A percentile compares a stretch with the other conserved stretches of the same genome.
Conservation (phyloP, 2,113 vertebrate genomes). For the Tretioscincus oriximinensis region DNA sequence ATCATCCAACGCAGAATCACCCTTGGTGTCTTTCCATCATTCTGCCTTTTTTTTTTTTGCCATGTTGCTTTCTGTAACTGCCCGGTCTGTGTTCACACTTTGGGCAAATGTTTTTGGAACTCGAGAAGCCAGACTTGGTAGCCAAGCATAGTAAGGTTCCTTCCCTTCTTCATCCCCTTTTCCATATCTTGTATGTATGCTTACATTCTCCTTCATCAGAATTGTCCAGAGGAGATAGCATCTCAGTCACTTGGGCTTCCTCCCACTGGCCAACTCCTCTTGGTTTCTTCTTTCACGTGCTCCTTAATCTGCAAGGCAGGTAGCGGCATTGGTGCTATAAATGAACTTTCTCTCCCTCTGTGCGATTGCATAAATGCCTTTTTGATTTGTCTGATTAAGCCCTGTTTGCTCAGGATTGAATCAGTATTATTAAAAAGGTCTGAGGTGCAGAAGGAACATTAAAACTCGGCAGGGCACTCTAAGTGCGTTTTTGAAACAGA, state of each 20-base stretch:
- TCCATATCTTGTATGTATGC: not conserved
- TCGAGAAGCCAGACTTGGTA: not conserved
- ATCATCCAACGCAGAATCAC: too few species aligned
- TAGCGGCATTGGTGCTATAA: not conserved
- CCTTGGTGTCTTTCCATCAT: not conserved
- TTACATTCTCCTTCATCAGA: not conserved
- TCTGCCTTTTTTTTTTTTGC: not conserved
- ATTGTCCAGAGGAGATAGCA: not conserved
- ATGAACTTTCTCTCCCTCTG: too few species aligned
- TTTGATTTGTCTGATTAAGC: conserved; percentile 69
- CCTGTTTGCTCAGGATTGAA: conserved; percentile 29
- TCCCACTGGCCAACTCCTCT: too few species aligned
- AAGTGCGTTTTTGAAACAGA: not conserved
- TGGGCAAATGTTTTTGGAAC: not conserved
- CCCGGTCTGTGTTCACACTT: not conserved
- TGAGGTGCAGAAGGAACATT: not conserved
- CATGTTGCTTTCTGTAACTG: not conserved
- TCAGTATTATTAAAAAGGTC: not conserved
- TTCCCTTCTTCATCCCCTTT: not conserved
- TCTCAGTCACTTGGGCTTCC: not conserved
- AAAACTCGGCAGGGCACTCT: not conserved
- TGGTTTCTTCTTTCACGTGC: too few species aligned
- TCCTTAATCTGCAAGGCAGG: too few species aligned
- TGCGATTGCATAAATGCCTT: conserved; percentile 41
- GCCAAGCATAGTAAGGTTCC: not conserved